Percentiles rank a stretch among this genome's conserved stretches.
These are phyloP conservation scores for Fregetta grallaria DNA, from an alignment of 2,113 vertebrate genomes.

Conservation along the genomic window DNA sequence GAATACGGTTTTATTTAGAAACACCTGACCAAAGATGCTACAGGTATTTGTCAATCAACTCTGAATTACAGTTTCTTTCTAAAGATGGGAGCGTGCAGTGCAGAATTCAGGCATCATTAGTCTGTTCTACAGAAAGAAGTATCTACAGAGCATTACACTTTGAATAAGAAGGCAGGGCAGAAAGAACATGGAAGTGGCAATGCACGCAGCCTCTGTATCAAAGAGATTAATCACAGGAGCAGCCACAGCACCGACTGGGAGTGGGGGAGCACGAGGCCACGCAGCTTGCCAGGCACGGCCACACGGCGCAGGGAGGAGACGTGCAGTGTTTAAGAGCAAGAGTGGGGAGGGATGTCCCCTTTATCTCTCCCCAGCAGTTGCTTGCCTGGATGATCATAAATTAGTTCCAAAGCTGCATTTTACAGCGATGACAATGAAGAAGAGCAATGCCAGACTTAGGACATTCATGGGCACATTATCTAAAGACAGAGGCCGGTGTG, in stretches of 20 bases:
- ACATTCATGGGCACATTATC: neutral
- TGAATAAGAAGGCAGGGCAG: neutral
- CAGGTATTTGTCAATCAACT: neutral
- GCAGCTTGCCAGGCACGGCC: neutral
- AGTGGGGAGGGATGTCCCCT: neutral
- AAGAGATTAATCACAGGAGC: neutral
- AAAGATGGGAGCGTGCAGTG: fast-evolving
- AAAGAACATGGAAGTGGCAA: neutral
- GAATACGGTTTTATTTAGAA: neutral
- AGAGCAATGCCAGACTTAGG: neutral
- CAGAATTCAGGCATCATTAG: neutral
- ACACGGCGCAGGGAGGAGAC: fast-evolving
- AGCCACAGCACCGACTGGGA: fast-evolving
- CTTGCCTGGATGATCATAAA: neutral
- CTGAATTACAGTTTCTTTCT: neutral
- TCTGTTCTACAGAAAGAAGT: neutral
- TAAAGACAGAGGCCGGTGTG: neutral
- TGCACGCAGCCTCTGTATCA: neutral
- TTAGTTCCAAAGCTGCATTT: neutral
- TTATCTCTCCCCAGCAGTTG: neutral
- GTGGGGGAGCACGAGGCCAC: neutral
- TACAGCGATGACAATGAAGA: neutral
- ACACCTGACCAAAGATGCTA: neutral
- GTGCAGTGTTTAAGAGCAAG: neutral
- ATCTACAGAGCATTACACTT: neutral